phyloP scores from a whole-genome alignment of 2,888 invertebrate species.

The Hyposoter didymator region DNA sequence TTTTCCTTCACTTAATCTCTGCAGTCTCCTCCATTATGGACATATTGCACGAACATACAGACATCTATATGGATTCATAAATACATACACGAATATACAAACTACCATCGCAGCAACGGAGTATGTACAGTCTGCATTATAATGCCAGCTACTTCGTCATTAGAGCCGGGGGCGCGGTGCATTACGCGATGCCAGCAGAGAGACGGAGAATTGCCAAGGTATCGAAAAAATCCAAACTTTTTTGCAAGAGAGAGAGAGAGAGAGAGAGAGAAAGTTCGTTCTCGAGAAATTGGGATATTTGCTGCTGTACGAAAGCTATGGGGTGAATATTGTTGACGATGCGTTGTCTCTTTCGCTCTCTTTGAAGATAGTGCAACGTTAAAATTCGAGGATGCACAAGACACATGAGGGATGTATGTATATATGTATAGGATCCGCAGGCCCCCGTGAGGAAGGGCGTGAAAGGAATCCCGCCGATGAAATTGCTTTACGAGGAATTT shows the following conservation, averaged over 20 bases:
- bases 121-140: conserved; percentile 51
- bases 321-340: conserved; percentile 20
- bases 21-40: conserved; percentile 39
- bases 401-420: conserved; percentile 8
- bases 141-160: conserved; percentile 65
- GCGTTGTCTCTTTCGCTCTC: conserved; percentile 15
- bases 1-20: conserved; percentile 21
- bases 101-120: background rate
- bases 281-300: conserved; percentile 65
- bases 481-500: conserved; percentile 82
- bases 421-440: conserved; percentile 35
- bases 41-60: conserved; percentile 31
- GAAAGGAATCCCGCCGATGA: conserved; percentile 81
- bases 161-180: conserved; percentile 63
- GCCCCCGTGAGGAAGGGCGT: conserved; percentile 75
- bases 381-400: background rate
- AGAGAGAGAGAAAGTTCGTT: conserved; percentile 17
- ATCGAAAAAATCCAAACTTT: background rate
- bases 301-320: conserved; percentile 31
- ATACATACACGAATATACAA: background rate
- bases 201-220: conserved; percentile 57
- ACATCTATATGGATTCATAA: conserved; percentile 3
- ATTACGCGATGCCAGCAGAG: conserved; percentile 61
- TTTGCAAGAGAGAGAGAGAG: background rate
- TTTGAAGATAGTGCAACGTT: conserved; percentile 10